Base-by-base conservation (phyloP, 2,888 invertebrate species). In the Tenthredo notha region DNA sequence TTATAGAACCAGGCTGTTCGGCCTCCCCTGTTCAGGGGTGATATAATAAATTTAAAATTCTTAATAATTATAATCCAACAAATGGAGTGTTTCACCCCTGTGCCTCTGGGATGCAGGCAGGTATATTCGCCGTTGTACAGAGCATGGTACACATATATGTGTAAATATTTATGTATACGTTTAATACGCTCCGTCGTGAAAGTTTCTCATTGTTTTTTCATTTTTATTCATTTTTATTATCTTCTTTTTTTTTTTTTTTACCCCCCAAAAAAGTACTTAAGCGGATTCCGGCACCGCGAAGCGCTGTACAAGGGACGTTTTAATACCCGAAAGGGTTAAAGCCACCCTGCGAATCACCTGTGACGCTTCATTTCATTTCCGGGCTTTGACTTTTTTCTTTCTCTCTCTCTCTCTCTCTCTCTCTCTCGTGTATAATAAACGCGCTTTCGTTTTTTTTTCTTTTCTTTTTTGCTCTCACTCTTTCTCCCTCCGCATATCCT, bases 321-420 rank as follows among this genome's bases (percentile, higher is more conserved):
- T 67, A 83, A 83, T 83, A 37, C 82, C 82, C 47, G 15, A 83
- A 83, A 67, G 82, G 67, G 67, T 83, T 67, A 47, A 67, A 67
- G 4, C 82, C 65, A 83, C 82, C 29, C 67, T 61, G 54, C 54
- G 54, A 77, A 29, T 77, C 33, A 54, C 77, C 77, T 29, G 77
- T 54, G 77, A 77, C 50, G 77, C 50, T 77, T 77, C 77, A 77
- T 77, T 77, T 77, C 50, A 77, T 77, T 77, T 54, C 29, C 77
- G 77, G 77, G 50, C 67, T 83, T 25, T 37, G 25, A 47, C 25
- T 37, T 47, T 33, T 67, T 67, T 43, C 18, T 21, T 21, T 37
- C 33, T 33, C 58, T 47, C 61, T 61, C 61, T 47, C 61, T 61
- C 61, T 37, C 33, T 33, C 58, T 43, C 18, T 21, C 15, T 37